phyloP scores from a whole-genome alignment of 2,113 vertebrate species.

The Aspiorhynchus laticeps region DNA sequence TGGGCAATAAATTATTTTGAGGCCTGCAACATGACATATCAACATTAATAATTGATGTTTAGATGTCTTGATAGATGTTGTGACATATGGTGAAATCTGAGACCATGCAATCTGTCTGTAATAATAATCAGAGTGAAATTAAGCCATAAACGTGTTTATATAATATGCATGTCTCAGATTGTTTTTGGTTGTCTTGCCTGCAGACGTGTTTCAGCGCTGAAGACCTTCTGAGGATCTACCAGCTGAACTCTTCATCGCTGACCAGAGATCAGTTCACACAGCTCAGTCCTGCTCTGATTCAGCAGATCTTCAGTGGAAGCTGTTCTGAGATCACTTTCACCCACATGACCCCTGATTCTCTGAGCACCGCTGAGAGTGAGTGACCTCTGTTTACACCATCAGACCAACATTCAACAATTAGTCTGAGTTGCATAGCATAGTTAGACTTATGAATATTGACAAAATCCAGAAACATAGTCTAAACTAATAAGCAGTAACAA shows the following conservation, averaged over 20 bases:
- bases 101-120: slow-evolving; percentile 5
- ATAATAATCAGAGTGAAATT: slow-evolving; percentile 27
- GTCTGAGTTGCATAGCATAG: not conserved
- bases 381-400: not conserved
- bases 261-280: slow-evolving; percentile 68
- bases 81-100: slow-evolving; percentile 1
- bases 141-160: too few relatives aligned
- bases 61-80: slow-evolving; percentile 15
- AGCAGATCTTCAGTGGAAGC: slow-evolving; percentile 83
- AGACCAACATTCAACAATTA: not conserved
- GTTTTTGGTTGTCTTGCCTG: not conserved
- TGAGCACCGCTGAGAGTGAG: slow-evolving; percentile 72
- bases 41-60: slow-evolving; percentile 5
- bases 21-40: slow-evolving; percentile 19
- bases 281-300: slow-evolving; percentile 82
- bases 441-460: not conserved
- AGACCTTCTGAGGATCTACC: slow-evolving; percentile 77
- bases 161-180: not conserved
- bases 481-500: not conserved
- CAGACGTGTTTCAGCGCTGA: slow-evolving; percentile 79
- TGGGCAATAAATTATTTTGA: not conserved
- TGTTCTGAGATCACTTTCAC: slow-evolving; percentile 59
- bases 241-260: slow-evolving; percentile 62
- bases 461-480: not conserved
- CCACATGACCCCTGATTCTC: slow-evolving; percentile 23